Base-by-base conservation (phyloP, 2,888 invertebrate species). In the Sipha maydis region DNA sequence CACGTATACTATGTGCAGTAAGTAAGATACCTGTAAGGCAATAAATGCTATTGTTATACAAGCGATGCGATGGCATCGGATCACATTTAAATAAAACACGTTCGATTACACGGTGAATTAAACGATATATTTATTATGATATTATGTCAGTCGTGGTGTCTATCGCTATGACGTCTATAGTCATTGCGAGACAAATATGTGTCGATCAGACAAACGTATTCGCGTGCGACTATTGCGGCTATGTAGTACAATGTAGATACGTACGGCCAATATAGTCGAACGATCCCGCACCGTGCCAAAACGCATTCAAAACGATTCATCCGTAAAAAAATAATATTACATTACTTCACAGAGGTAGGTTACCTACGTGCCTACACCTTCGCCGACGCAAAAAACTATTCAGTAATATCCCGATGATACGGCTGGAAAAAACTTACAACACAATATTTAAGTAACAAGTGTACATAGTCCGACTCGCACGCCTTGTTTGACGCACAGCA, bases 281-380 rank as follows among this genome's bases (percentile, higher is more conserved):
- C 67, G 11, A n/a, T 19, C 3, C 48, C 14, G 48, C 84, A 41
- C 38, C 61, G 19, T 76, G 75, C 21, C 28, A 54, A 75, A 75
- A 76, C 17, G 38, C 61, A 34, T 17, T 8, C 48, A 48, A n/a
- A 28, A 61, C 34, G 38, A 76, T 84, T 61, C 56, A 76, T 84
- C 84, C 38, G 28, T 84, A 41, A 84, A 76, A 38, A 41, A 61
- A 28, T 34, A 34, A 34, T 34, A 80, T 61, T n/a, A 48, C 3
- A 48, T 48, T 48, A 48, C 0, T 14, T 48, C 48, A 14, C 48
- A 41, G 3, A 41, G 41, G 3, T 4, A 3, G 34, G 34, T 9
- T 48, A 14, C 48, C 48, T 48, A 48, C 48, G 48, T 48, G 11
- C 14, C 84, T 38, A 61, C 75, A 19, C 4, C 34, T 76, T 84